Conservation (phyloP, 2,113 vertebrate genomes). For the Pomatostomus ruficeps region DNA sequence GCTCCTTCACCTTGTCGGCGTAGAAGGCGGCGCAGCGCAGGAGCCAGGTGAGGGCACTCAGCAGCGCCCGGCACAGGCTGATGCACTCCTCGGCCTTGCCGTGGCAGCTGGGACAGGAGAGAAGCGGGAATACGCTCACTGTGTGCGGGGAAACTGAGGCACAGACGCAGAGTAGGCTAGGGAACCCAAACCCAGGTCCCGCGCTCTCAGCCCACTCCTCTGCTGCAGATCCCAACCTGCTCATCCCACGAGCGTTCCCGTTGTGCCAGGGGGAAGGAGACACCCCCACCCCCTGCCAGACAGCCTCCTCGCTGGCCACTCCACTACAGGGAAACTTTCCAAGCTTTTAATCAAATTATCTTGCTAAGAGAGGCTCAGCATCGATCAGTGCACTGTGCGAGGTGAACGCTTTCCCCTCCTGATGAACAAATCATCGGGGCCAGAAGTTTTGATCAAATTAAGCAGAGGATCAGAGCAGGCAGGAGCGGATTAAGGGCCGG, state of each 20-base stretch:
- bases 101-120: constrained; percentile 78
- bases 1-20: constrained; percentile 82
- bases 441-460: constrained; percentile 56
- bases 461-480: constrained; percentile 49
- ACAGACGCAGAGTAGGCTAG: background rate
- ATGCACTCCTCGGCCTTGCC: constrained; percentile 97
- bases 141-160: background rate
- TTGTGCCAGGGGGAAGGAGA: background rate
- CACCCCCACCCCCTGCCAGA: background rate
- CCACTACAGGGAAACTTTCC: constrained; percentile 28
- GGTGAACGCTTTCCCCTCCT: constrained; percentile 10
- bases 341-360: constrained; percentile 50
- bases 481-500: constrained; percentile 36
- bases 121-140: background rate
- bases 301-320: background rate
- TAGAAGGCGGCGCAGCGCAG: constrained; percentile 88
- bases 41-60: constrained; percentile 88
- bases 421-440: constrained; percentile 21
- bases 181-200: background rate
- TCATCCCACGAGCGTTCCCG: background rate
- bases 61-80: constrained; percentile 87
- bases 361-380: constrained; percentile 27
- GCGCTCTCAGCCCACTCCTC: accelerated
- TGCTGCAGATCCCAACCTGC: background rate
- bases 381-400: background rate